A percentile compares a stretch with the other conserved stretches of the same genome.
phyloP scores from a whole-genome alignment of 2,888 invertebrate genomes.

The Piscicola geometra region DNA sequence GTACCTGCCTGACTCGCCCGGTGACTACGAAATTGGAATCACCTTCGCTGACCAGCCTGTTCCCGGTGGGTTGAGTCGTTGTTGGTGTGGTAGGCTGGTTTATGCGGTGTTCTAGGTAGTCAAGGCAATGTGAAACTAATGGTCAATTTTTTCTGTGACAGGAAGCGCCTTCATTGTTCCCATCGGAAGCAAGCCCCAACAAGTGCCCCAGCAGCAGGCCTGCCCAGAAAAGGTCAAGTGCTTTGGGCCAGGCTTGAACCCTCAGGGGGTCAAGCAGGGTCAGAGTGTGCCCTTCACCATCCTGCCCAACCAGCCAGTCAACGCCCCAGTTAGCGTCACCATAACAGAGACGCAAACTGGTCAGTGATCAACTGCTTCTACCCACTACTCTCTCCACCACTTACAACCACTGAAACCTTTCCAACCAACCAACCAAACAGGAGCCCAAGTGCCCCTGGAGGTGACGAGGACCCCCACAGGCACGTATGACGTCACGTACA shows the following conservation, averaged over 20 bases:
- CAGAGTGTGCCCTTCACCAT: constrained; percentile 85
- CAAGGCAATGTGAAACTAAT: not conserved
- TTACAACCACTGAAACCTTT: not conserved
- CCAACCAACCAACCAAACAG: not conserved
- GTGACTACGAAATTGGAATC: constrained; percentile 75
- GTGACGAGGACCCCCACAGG: constrained; percentile 31
- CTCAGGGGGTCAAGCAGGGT: constrained; percentile 67
- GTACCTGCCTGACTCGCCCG: constrained; percentile 64
- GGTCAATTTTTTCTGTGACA: constrained; percentile 40
- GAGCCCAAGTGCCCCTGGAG: constrained; percentile 14
- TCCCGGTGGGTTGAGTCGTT: constrained; percentile 58
- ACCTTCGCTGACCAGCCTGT: constrained; percentile 78
- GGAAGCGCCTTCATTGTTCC: constrained; percentile 58
- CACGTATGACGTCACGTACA: constrained; percentile 35
- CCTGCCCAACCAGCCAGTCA: constrained; percentile 85
- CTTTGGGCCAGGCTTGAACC: constrained; percentile 74
- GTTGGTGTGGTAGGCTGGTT: not conserved
- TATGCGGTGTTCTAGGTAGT: not conserved
- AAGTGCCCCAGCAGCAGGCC: constrained; percentile 5
- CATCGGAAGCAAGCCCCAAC: constrained; percentile 65
- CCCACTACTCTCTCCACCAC: not conserved
- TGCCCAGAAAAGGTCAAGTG: constrained; percentile 63
- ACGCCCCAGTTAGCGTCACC: constrained; percentile 70
- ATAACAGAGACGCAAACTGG: constrained; percentile 56
- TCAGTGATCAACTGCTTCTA: not conserved